Evolutionary conservation across 1,140 invertebrate genomes (phyloP).

Genomic region (Drosophila pallidifrons): DNA sequence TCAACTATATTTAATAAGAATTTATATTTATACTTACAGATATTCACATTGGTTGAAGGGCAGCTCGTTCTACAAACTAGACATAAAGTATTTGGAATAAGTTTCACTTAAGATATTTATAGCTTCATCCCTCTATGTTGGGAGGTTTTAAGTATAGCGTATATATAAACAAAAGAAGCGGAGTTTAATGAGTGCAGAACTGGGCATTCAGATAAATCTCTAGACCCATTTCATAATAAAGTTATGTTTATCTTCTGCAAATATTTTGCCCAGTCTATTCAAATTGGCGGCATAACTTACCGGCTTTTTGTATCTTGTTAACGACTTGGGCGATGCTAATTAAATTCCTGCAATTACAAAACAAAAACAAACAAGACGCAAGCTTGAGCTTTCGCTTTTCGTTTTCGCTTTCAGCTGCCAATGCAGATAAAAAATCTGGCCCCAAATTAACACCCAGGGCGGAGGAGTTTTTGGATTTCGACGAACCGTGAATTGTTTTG

Average conservation of each 20-base stretch:
- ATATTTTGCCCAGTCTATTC: slow-evolving; percentile 8
- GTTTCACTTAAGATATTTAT: slow-evolving; percentile 18
- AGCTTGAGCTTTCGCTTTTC: slow-evolving; percentile 1
- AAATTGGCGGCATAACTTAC: slow-evolving; percentile 62
- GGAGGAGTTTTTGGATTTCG: slow-evolving; percentile 51
- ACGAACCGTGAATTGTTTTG: slow-evolving; percentile 68
- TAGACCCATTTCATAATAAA: slow-evolving; percentile 23
- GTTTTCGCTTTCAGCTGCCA: slow-evolving; percentile 51
- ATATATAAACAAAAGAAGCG: slow-evolving; percentile 9
- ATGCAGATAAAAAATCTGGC: slow-evolving; percentile 48
- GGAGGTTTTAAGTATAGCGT: slow-evolving; percentile 2
- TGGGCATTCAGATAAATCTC: slow-evolving; percentile 10
- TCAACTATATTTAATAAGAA: neutral
- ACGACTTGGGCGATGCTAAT: slow-evolving; percentile 74
- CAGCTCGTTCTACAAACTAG: neutral
- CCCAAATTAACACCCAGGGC: slow-evolving; percentile 69
- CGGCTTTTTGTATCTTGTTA: slow-evolving; percentile 74
- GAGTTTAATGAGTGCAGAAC: neutral
- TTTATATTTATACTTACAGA: slow-evolving; percentile 40
- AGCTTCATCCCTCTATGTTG: slow-evolving; percentile 3
- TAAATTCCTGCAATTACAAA: slow-evolving; percentile 71
- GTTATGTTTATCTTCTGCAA: slow-evolving; percentile 8
- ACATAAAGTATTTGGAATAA: neutral
- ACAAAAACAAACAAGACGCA: slow-evolving; percentile 55
- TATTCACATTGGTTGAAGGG: slow-evolving; percentile 58